Evolutionary conservation across 1,140 invertebrate species (phyloP).

Genomic region (Halyomorpha halys): DNA sequence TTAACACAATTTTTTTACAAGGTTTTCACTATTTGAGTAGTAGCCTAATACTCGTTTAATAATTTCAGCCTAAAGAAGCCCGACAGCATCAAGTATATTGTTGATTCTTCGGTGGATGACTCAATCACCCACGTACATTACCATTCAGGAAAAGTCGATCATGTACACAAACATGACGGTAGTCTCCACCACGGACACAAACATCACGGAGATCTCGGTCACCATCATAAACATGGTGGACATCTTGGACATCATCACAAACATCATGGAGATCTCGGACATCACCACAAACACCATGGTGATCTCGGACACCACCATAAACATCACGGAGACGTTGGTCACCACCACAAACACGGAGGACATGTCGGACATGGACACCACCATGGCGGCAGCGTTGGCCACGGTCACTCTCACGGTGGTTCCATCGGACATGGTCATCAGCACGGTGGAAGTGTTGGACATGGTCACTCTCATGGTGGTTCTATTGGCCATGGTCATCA

Average conservation of each 20-base stretch:
- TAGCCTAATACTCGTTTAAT: no score
- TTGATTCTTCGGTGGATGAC: slow-evolving; percentile 9
- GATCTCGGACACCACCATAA: slow-evolving; percentile 5
- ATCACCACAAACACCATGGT: slow-evolving; percentile 3
- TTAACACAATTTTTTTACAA: no score
- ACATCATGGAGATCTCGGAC: slow-evolving; percentile 5
- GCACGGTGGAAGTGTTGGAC: slow-evolving; percentile 7
- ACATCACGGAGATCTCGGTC: slow-evolving; percentile 7
- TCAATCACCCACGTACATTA: slow-evolving; percentile 22
- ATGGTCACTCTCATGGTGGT: slow-evolving; percentile 4
- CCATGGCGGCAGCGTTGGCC: slow-evolving; percentile 3
- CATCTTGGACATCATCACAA: slow-evolving; percentile 4
- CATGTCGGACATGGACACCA: slow-evolving; percentile 13
- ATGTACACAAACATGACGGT: slow-evolving; percentile 21
- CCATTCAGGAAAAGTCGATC: slow-evolving; percentile 14
- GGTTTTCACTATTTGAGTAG: no score
- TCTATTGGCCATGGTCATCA: slow-evolving; percentile 7
- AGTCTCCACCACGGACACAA: slow-evolving; percentile 10
- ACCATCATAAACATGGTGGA: slow-evolving; percentile 9
- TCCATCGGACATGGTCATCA: slow-evolving; percentile 7
- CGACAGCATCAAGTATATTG: not conserved
- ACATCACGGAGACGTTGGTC: not conserved
- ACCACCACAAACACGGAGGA: slow-evolving; percentile 7
- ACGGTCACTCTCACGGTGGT: slow-evolving; percentile 14
- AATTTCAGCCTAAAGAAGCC: no score